These are phyloP conservation scores for Conomelus anceps DNA, from an alignment of 2,888 invertebrate species.

Conservation along the genomic window DNA sequence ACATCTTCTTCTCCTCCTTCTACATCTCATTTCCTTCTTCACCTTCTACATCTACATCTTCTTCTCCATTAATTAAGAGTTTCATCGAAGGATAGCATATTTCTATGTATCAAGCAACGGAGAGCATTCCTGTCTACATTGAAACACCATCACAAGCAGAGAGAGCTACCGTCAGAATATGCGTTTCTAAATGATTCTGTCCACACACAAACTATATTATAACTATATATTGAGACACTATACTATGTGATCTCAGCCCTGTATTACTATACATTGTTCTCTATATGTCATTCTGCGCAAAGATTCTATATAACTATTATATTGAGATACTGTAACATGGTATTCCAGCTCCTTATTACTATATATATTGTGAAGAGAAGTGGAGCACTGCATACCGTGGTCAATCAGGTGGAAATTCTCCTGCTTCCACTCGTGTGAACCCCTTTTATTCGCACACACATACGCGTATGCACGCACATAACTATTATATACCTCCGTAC, in stretches of 20 bases:
- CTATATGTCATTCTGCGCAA: neutral
- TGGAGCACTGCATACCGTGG: neutral
- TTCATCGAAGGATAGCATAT: too few relatives aligned
- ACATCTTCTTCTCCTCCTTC: too few relatives aligned
- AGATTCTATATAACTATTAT: too few relatives aligned
- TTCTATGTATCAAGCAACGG: too few relatives aligned
- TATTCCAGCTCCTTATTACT: too few relatives aligned
- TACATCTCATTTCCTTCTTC: too few relatives aligned
- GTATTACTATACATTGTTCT: neutral
- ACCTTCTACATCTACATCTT: neutral
- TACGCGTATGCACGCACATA: neutral
- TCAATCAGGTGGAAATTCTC: neutral
- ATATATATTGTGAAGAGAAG: neutral
- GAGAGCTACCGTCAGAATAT: neutral
- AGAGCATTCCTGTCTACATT: neutral
- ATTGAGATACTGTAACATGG: too few relatives aligned
- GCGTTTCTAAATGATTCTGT: neutral
- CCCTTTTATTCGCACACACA: neutral
- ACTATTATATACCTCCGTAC: too few relatives aligned
- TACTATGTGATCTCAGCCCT: too few relatives aligned
- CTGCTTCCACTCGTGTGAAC: neutral
- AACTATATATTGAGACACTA: neutral
- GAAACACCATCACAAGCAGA: neutral
- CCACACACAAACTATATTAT: neutral
- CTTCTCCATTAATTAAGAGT: too few relatives aligned